A percentile compares a stretch with the other conserved stretches of the same genome.
phyloP scores from a whole-genome alignment of 2,797 vertebrate species.

The Mormyrus proboscirostris region DNA sequence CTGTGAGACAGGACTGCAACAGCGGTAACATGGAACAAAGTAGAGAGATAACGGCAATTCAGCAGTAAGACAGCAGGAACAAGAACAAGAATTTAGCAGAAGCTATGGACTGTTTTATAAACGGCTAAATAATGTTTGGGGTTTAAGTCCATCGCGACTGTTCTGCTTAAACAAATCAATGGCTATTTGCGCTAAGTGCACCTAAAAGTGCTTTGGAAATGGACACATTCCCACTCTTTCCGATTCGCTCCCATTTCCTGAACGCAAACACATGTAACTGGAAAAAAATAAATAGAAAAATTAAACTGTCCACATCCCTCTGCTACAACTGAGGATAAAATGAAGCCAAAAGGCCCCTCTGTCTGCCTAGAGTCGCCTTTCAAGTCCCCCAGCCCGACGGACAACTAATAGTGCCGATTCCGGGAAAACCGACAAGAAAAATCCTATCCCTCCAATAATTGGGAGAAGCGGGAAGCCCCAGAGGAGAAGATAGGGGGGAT shows the following conservation, averaged over 20 bases:
- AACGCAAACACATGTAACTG: conserved; percentile 45
- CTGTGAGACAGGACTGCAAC: not conserved
- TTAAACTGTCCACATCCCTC: not conserved
- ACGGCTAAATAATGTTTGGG: not conserved
- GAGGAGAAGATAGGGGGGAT: conserved; percentile 58
- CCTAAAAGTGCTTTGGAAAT: not conserved
- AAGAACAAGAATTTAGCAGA: not conserved
- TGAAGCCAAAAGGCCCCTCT: conserved; percentile 5
- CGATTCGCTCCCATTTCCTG: conserved; percentile 29
- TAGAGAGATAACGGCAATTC: not conserved
- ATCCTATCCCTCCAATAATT: conserved; percentile 49
- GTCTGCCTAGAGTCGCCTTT: conserved; percentile 51
- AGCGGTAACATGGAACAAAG: not conserved
- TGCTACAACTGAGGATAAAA: conserved; percentile 12
- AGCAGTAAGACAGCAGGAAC: not conserved
- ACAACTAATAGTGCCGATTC: conserved; percentile 49
- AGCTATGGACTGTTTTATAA: not conserved
- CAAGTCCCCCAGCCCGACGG: conserved; percentile 38
- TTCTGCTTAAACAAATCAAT: conserved; percentile 8
- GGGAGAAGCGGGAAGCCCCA: conserved; percentile 44
- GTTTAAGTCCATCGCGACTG: not conserved
- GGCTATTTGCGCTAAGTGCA: not conserved
- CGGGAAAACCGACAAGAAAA: conserved; percentile 51
- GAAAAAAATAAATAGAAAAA: conserved; percentile 15
- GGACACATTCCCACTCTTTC: not conserved